phyloP scores from a whole-genome alignment of 2,888 invertebrate species.

The Tridacna crocea region DNA sequence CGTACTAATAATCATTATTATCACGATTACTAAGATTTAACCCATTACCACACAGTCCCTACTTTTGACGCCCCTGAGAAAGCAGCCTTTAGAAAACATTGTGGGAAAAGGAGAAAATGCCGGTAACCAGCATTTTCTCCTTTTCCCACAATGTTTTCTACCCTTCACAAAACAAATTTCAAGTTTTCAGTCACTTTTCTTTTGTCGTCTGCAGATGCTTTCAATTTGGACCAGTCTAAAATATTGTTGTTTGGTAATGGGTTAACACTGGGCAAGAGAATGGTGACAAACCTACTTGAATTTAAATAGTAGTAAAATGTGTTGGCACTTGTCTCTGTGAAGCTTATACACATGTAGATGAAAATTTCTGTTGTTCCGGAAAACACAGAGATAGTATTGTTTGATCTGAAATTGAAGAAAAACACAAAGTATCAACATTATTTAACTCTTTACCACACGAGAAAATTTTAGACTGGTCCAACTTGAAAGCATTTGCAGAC shows the following conservation, averaged over 20 bases:
- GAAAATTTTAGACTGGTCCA: too few relatives aligned
- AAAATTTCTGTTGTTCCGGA: slow-evolving; percentile 32
- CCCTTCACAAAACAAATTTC: too few relatives aligned
- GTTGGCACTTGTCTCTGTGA: slow-evolving; percentile 47
- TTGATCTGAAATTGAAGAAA: slow-evolving; percentile 44
- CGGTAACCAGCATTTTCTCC: too few relatives aligned
- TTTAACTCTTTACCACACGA: not conserved
- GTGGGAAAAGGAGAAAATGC: not conserved
- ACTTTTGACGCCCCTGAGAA: too few relatives aligned
- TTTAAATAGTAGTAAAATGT: slow-evolving; percentile 62
- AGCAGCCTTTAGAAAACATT: too few relatives aligned
- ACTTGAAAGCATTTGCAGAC: too few relatives aligned
- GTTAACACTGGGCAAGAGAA: not conserved
- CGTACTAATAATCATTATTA: too few relatives aligned
- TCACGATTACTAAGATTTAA: not conserved
- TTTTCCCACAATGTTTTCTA: too few relatives aligned
- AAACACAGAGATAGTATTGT: slow-evolving; percentile 44
- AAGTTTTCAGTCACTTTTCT: too few relatives aligned
- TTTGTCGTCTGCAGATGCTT: too few relatives aligned
- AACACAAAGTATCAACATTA: not conserved
- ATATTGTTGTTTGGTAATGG: too few relatives aligned
- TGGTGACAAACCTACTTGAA: slow-evolving; percentile 43
- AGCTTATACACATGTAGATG: slow-evolving; percentile 61
- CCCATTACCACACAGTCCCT: not conserved
- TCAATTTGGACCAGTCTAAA: too few relatives aligned